Evolutionary conservation across 2,888 invertebrate genomes (phyloP).

Genomic region (Marronus borbonicus): DNA sequence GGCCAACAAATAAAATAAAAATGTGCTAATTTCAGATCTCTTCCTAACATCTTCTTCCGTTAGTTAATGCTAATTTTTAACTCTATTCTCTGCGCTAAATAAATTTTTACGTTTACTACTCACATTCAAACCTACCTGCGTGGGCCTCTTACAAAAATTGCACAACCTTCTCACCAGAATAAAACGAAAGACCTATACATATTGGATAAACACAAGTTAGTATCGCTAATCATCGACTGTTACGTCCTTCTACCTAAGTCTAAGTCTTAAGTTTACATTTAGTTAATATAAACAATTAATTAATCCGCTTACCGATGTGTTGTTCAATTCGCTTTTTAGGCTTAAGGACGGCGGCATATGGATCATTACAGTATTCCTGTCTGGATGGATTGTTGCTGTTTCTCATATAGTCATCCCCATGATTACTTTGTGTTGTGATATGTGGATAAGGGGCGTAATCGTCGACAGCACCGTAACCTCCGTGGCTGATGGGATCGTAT

Average conservation of each 20-base stretch:
- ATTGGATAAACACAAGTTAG: constrained; percentile 30
- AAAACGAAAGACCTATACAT: constrained; percentile 39
- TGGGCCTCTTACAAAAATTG: constrained; percentile 31
- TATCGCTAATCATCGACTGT: neutral
- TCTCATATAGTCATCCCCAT: constrained; percentile 81
- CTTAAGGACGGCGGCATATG: constrained; percentile 91
- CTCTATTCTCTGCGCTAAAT: neutral
- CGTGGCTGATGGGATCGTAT: constrained; percentile 86
- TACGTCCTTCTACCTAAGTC: neutral
- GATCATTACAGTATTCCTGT: constrained; percentile 90
- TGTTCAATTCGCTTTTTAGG: constrained; percentile 90
- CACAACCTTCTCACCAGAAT: constrained; percentile 40
- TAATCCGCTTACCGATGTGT: constrained; percentile 82
- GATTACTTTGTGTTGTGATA: constrained; percentile 78
- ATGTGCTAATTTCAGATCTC: neutral
- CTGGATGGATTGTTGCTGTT: constrained; percentile 87
- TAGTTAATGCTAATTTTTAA: neutral
- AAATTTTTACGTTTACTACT: constrained; percentile 2
- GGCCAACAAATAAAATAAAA: neutral
- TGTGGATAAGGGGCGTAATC: constrained; percentile 91
- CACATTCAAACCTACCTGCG: constrained; percentile 27
- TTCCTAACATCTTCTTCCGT: neutral
- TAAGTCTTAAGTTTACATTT: neutral
- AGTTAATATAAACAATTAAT: neutral
- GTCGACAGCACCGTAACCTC: constrained; percentile 86